Conservation (phyloP, 2,797 vertebrate species). For the Apodemus agrarius region DNA sequence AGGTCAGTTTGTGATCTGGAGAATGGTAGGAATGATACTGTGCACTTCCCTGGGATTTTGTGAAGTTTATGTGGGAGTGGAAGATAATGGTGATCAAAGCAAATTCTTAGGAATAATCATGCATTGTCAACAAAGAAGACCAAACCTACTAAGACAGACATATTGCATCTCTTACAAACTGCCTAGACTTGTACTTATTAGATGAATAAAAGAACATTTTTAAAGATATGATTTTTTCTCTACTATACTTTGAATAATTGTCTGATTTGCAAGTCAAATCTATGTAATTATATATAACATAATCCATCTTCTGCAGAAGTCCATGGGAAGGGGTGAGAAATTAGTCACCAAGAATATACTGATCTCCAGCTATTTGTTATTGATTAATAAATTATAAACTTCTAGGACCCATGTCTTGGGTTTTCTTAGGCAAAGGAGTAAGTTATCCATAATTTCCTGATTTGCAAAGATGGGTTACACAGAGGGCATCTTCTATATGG, state of each 20-base stretch:
- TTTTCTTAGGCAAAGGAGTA: neutral
- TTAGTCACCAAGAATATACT: conserved; percentile 53
- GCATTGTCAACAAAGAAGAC: neutral
- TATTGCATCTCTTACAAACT: neutral
- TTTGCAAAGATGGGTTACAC: neutral
- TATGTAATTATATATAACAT: conserved; percentile 27
- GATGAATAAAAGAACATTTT: neutral
- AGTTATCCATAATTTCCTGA: neutral
- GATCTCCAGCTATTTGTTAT: conserved; percentile 31
- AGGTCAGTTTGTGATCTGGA: conserved; percentile 39
- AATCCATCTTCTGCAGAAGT: conserved; percentile 23
- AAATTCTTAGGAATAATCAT: conserved; percentile 41
- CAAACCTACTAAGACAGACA: neutral
- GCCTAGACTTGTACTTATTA: neutral
- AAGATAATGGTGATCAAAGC: neutral
- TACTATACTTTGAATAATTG: conserved; percentile 42
- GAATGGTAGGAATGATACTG: neutral
- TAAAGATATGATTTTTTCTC: conserved; percentile 35
- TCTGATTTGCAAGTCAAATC: conserved; percentile 60
- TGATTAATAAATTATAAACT: conserved; percentile 58
- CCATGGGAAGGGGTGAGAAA: conserved; percentile 39
- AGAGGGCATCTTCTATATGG: neutral
- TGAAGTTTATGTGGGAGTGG: neutral
- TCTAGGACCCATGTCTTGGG: neutral
- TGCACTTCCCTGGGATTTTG: neutral